Base-by-base conservation (phyloP, 35 echinoderm and acorn worm species). In the Apostichopus parvimensis region DNA sequence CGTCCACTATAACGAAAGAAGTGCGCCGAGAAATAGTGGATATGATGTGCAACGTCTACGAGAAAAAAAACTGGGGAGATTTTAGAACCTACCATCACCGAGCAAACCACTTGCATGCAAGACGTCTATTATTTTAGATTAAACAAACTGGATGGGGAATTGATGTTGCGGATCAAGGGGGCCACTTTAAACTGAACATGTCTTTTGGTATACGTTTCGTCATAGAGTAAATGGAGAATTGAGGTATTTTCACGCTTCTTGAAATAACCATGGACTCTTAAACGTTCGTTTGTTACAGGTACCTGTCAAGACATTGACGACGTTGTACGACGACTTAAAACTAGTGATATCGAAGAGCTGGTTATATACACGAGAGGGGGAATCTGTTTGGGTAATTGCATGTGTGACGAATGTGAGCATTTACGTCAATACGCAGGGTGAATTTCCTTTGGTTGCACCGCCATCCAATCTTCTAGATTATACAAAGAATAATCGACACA, bases 61-160 rank as follows among this genome's bases (percentile, higher is more conserved):
- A 57, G 21, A 45, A 45, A 45, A 45, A 45, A 21, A 90, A 77
- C 17, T 89, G 87, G 88, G 70, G 88, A 24, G 73, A 4, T 53
- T 23, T 90, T n/a, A 3, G 88, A 20, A 53, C 70, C 15, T 70
- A 90, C 5, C 88, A 90, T 56, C 34, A 53, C 18, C 65, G 87
- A 90, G 6, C 53, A 11, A 90, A 77, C 22, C 25, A n/a, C n/a
- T n/a, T n/a, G 87, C 34, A 2, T 90, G 26, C 87, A 89, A 89
- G 70, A 89, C 17, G 34, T 76, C 13, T 89, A 89, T 89, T 72
- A 89, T 45, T 89, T 89, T 89, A 70, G 87, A 10, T 73, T 89
- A 73, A 76, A 89, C 73, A 8, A 34, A 89, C 56, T 89, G 34
- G 70, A 89, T 25, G 25, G 26, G 8, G 60, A 26, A 72, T 52